These are phyloP conservation scores for Limnephilus marmoratus DNA, from an alignment of 2,888 invertebrate genomes.

Conservation along the genomic window DNA sequence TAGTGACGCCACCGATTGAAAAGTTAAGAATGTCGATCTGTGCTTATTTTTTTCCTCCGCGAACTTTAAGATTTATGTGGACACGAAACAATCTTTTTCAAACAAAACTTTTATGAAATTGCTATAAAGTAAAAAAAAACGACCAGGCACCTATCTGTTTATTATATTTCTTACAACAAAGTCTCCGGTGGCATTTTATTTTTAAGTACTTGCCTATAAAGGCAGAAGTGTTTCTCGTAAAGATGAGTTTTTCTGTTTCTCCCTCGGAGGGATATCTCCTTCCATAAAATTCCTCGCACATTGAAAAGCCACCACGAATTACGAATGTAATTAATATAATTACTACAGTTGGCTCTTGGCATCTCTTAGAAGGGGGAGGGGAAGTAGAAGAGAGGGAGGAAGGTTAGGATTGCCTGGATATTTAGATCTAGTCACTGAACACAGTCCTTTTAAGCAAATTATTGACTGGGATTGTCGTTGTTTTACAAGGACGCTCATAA, in stretches of 20 bases:
- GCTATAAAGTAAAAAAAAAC: not conserved
- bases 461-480: not conserved
- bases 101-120: not conserved
- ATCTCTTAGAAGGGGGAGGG: not conserved
- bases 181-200: not conserved
- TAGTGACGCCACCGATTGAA: not conserved
- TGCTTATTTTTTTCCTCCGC: not conserved
- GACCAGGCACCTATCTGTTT: not conserved
- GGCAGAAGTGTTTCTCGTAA: conserved; percentile 2
- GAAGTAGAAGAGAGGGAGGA: not conserved
- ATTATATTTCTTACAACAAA: not conserved
- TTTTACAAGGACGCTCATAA: not conserved
- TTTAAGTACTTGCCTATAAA: not conserved
- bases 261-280: not conserved
- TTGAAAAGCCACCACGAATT: not conserved
- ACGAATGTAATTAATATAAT: not conserved
- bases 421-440: not conserved
- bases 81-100: not conserved
- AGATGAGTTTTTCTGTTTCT: not conserved
- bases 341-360: not conserved
- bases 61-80: not conserved
- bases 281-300: not conserved
- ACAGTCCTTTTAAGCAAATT: not conserved
- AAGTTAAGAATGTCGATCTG: not conserved
- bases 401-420: not conserved